phyloP scores from a whole-genome alignment of 2,888 invertebrate genomes.

The Aphodius granarius region DNA sequence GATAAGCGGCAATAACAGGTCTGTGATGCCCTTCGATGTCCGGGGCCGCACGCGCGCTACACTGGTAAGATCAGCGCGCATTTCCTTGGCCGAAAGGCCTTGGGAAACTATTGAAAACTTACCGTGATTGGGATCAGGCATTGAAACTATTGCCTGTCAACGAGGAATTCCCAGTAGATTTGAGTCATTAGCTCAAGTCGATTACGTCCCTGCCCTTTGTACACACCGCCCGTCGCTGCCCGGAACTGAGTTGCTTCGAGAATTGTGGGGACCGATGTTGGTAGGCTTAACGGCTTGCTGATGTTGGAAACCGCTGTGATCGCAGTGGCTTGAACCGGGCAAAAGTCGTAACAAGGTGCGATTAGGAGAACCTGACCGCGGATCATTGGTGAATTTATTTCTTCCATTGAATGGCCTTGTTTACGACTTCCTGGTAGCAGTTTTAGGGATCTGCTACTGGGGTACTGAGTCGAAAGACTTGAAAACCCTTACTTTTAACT shows the following conservation, averaged over 20 bases:
- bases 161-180: slow-evolving; percentile 70
- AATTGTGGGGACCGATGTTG: slow-evolving; percentile 59
- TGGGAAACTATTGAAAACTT: slow-evolving; percentile 69
- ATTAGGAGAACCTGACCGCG: slow-evolving; percentile 66
- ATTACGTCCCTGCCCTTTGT: too few relatives aligned
- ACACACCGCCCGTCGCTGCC: too few relatives aligned
- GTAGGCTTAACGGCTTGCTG: slow-evolving; percentile 52
- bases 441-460: too few relatives aligned
- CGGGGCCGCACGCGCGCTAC: slow-evolving; percentile 67
- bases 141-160: slow-evolving; percentile 62
- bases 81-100: slow-evolving; percentile 63
- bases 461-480: too few relatives aligned
- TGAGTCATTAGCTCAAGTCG: slow-evolving; percentile 57
- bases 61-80: slow-evolving; percentile 65
- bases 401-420: neutral
- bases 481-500: too few relatives aligned
- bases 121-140: slow-evolving; percentile 69
- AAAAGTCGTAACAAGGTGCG: slow-evolving; percentile 69
- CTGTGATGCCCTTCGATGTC: too few relatives aligned
- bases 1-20: slow-evolving; percentile 59
- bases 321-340: slow-evolving; percentile 72
- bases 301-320: slow-evolving; percentile 60
- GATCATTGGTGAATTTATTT: slow-evolving; percentile 49
- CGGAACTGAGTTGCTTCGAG: slow-evolving; percentile 69
- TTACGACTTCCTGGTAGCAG: too few relatives aligned